Evolutionary conservation across 2,888 invertebrate species (phyloP), one percentile per base, ranked within the genome.

Genomic region (Mimas tiliae): DNA sequence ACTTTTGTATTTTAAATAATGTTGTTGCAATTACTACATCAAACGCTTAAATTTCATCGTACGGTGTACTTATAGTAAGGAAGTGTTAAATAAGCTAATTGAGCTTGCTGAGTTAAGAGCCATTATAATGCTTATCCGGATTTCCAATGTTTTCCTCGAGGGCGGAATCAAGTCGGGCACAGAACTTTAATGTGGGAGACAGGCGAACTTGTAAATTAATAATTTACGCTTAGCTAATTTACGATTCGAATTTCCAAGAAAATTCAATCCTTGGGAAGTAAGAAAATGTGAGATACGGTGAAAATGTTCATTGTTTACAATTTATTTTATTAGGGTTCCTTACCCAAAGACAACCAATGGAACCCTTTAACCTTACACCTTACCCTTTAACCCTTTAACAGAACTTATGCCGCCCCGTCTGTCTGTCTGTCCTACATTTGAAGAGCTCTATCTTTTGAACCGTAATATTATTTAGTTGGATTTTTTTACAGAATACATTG

Each of bases 91-190:
- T 58, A 42, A 38, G 19, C 19, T 58, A 42, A 58, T 58, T 58
- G 42, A 42, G 42, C 38, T 19, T 58, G 42, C 19, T 38, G 38
- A 58, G 58, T 58, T 58, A 58, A 58, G 52, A 52, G 65, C 50
- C 62, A 52, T 65, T 65, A 65, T 62, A 65, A 65, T 51, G 51
- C 27, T 42, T 62, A 65, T 65, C 65, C 65, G 62, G 62, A 62
- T 62, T 65, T 65, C 51, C 62, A 51, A 51, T 65, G 51, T 65
- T 67, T 64, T 65, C 62, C 52, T 45, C 67, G 51, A 62, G 64
- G 67, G 64, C 62, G 64, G 63, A 62, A 67, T 62, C 51, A 53
- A 51, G 64, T 34, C 67, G 62, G 62, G 51, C 45, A 48, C 45
- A 62, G 45, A 67, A 65, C 45, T 62, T 52, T 19, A 62, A 62